These are phyloP conservation scores for Drosophila baimaii DNA, from an alignment of 1,140 invertebrate species.

Conservation along the genomic window DNA sequence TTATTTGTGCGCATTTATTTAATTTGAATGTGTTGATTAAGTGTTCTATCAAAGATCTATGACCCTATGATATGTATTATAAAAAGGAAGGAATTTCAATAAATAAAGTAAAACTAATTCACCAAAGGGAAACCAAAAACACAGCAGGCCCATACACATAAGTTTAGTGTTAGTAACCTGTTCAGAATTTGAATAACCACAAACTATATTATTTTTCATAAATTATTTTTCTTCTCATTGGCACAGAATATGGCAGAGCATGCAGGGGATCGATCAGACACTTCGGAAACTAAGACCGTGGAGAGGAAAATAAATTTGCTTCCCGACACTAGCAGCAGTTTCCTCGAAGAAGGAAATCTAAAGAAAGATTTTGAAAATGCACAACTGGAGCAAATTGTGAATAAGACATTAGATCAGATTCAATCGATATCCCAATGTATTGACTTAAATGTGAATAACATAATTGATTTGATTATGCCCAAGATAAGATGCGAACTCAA, in stretches of 20 bases:
- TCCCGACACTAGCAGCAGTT: constrained; percentile 4
- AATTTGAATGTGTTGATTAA: too few relatives aligned
- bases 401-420: constrained; percentile 21
- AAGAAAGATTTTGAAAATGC: neutral
- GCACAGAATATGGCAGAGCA: neutral
- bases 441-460: neutral
- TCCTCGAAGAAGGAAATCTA: neutral
- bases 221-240: neutral
- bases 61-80: too few relatives aligned
- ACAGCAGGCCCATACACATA: neutral
- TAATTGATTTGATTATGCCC: constrained; percentile 39
- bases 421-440: neutral
- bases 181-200: neutral
- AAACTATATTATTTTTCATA: neutral
- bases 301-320: neutral
- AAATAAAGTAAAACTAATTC: neutral
- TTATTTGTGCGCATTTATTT: too few relatives aligned
- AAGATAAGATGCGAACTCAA: constrained; percentile 32
- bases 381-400: constrained; percentile 24
- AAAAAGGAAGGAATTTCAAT: too few relatives aligned
- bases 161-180: too few relatives aligned
- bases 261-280: too few relatives aligned
- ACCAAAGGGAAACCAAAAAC: neutral
- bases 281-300: neutral
- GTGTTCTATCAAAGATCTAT: too few relatives aligned